Percentiles rank a stretch among this genome's conserved stretches.
phyloP scores from a whole-genome alignment of 1,140 invertebrate genomes.

The Drosophila seguyi region DNA sequence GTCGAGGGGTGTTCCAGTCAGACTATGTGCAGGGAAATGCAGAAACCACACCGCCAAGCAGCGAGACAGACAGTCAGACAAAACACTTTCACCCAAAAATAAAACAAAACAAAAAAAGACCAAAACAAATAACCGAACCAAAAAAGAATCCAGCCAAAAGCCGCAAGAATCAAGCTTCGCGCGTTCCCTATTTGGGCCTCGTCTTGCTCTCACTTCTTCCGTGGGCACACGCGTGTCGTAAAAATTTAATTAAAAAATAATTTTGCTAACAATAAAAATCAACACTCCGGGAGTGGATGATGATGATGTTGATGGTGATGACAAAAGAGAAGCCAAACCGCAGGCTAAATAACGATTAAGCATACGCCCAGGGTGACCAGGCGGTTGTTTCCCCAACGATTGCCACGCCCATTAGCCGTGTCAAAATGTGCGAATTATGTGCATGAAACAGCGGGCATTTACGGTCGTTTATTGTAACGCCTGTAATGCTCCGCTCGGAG shows the following conservation, averaged over 20 bases:
- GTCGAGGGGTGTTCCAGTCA: background rate
- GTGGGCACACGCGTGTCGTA: constrained; percentile 66
- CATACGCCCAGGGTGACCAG: constrained; percentile 57
- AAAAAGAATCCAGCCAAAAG: constrained; percentile 18
- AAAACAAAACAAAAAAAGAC: constrained; percentile 10
- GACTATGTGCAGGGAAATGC: constrained; percentile 56
- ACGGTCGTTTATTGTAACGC: constrained; percentile 56
- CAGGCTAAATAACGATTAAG: constrained; percentile 72
- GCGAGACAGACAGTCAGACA: constrained; percentile 45
- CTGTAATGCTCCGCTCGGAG: constrained; percentile 9
- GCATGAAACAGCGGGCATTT: constrained; percentile 71
- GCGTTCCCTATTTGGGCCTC: constrained; percentile 33
- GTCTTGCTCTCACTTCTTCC: constrained; percentile 10
- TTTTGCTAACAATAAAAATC: constrained; percentile 77
- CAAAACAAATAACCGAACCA: constrained; percentile 11
- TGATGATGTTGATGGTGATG: constrained; percentile 25
- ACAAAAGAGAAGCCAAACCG: constrained; percentile 39
- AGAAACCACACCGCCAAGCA: constrained; percentile 59
- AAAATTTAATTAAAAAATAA: constrained; percentile 84
- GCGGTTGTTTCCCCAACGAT: constrained; percentile 13
- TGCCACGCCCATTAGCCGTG: constrained; percentile 70
- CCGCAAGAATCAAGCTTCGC: constrained; percentile 44
- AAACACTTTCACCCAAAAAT: constrained; percentile 9
- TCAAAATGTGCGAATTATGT: constrained; percentile 80
- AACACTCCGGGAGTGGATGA: constrained; percentile 54